Base-by-base conservation (phyloP, 2,797 vertebrate genomes). In the Syndactyla subalaris region DNA sequence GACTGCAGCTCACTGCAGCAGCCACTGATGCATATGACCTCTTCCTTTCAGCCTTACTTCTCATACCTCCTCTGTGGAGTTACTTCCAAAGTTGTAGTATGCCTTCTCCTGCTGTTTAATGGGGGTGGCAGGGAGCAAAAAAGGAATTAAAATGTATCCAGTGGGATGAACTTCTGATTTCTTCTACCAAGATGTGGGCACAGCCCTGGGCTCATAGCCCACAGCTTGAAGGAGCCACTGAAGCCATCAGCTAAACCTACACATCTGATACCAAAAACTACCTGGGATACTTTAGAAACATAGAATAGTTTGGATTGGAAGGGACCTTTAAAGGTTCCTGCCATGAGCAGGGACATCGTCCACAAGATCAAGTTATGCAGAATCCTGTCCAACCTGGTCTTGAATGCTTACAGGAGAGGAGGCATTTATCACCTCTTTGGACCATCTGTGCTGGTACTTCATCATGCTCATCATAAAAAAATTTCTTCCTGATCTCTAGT, bases 401-500 rank as follows among this genome's bases (percentile, higher is more conserved):
- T 12, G 12, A 74, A 51, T 27, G 21, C 11, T 63, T 52, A 49
- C 41, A 84, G 38, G 23, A 23, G 52, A 23, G 10, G 7, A 49
- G 16, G 11, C 34, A n/a, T 61, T 32, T 16, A 21, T 21, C 36
- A 24, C 23, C 17, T 43, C n/a, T 41, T 27, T 32, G 26, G 45
- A 5, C 19, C 81, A 65, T 38, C 0, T 4, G 23, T 23, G 15
- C 36, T 68, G 43, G 22, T 12, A 22, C 22, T 66, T 88, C 30
- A 72, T n/a, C 30, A 76, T 7, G 19, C 7, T 59, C 24, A 39
- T 7, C 0, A 0, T 71, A 43, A 52, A 77, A 75, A 75, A 36
- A 62, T 2, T 1, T n/a, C 29, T 52, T 67, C 26, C 7, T 67
- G 43, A 48, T 29, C 3, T 55, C 30, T 71, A 67, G 29, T 15